Conservation (phyloP, 2,113 vertebrate species). For the Mola mola region DNA sequence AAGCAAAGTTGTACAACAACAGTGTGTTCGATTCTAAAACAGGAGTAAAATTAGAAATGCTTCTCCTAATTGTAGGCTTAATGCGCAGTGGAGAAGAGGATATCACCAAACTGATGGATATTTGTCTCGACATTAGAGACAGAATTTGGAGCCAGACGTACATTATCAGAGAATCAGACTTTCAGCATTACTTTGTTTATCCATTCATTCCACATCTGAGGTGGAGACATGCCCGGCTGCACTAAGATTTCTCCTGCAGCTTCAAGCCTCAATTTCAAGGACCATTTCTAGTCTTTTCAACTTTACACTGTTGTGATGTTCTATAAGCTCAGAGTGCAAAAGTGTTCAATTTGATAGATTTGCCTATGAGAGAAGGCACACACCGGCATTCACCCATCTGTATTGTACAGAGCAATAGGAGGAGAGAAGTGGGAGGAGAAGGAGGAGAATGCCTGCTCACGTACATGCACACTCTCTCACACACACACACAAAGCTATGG, state of each 20-base stretch:
- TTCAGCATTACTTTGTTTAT: not conserved
- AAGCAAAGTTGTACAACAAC: no score
- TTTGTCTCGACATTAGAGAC: not conserved
- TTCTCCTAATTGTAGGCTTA: not conserved
- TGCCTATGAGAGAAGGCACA: not conserved
- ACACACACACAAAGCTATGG: constrained; percentile 13
- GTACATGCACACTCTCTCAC: constrained; percentile 1
- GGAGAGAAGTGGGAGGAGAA: no score
- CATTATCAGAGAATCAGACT: not conserved
- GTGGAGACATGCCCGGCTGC: not conserved
- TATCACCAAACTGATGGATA: not conserved
- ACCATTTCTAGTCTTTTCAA: constrained; percentile 15
- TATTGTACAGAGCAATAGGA: constrained; percentile 2
- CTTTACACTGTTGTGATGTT: not conserved
- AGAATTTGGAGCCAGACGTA: not conserved
- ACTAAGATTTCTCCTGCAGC: not conserved
- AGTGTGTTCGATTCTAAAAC: no score
- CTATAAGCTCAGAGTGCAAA: not conserved
- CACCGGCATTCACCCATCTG: not conserved
- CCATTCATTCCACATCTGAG: not conserved
- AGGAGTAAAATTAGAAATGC: no score
- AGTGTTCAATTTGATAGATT: not conserved
- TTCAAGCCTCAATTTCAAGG: constrained; percentile 3
- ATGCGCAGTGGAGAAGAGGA: not conserved
- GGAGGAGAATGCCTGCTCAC: no score